Base-by-base conservation (phyloP, 2,888 invertebrate species). In the Smittia aterrima region DNA sequence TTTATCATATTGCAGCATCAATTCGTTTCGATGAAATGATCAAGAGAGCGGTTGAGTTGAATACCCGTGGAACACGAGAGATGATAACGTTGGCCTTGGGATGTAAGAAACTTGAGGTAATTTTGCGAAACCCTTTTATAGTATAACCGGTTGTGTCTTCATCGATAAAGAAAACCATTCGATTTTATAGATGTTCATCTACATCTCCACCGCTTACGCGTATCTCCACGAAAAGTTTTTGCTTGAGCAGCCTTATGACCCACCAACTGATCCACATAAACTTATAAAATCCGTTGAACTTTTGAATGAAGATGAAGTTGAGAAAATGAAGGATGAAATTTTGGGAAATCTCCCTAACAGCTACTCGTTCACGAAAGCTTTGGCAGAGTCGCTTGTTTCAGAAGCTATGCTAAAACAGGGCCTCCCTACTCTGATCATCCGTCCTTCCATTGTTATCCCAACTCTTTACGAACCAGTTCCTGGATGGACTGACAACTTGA, bases 401-500 rank as follows among this genome's bases (percentile, higher is more conserved):
- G 92, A 94, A 79, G 88, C 92, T 66, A 91, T 92, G 83, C n/a
- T 22, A 24, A 75, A 73, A 58, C 82, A 86, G 1, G 86, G 88
- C 25, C 82, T 98, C 6, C 96, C 96, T 0, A 86, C 90, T 0
- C 85, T 92, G 74, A 90, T 98, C 74, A 83, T 96, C 24, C 84
- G 97, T 77, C 96, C 95, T 1, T 95, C 95, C 0, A 93, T 96
- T 78, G 91, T 97, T 22, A 93, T 96, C 75, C 96, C 96, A 1
- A 87, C 92, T 62, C 92, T 91, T 91, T 89, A 88, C 79, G 92
- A 92, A 76, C 94, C 94, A 0, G 79, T 92, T 0, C 92, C 92
- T 0, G 96, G 93, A 4, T 93, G 96, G 96, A 93, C 95, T 0
- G 96, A 96, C 81, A 96, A 96, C 79, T 91, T 94, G 74, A 96